phyloP scores from a whole-genome alignment of 2,797 vertebrate species.

The Pyrocephalus nanus region DNA sequence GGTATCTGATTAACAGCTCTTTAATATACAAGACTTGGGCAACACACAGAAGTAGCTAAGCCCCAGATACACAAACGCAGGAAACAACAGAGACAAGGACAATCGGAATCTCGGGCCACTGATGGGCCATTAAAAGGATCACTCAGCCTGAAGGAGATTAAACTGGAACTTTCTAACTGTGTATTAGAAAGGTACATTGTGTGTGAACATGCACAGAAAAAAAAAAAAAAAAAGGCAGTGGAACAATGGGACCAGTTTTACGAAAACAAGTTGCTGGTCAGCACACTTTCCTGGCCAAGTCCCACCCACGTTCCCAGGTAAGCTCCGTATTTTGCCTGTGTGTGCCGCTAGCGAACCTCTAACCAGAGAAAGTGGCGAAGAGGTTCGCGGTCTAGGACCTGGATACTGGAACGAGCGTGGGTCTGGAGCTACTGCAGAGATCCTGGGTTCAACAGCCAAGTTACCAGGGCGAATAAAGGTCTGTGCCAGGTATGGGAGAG shows the following conservation, averaged over 20 bases:
- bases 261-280: neutral
- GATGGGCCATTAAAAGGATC: neutral
- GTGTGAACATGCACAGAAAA: neutral
- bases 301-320: fast-evolving
- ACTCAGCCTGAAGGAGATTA: neutral
- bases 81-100: neutral
- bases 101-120: neutral
- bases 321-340: neutral
- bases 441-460: too few relatives aligned
- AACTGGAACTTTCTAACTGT: neutral
- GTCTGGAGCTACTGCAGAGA: too few relatives aligned
- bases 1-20: neutral
- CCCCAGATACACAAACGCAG: neutral
- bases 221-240: neutral
- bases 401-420: too few relatives aligned
- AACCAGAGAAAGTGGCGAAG: too few relatives aligned
- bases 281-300: too few relatives aligned
- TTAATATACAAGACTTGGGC: neutral
- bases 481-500: fast-evolving
- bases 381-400: neutral
- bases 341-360: fast-evolving
- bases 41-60: neutral
- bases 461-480: fast-evolving
- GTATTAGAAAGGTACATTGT: too few relatives aligned
- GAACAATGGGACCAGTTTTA: neutral